Conservation (phyloP, 2,888 invertebrate species). For the Coecobrya sp. region DNA sequence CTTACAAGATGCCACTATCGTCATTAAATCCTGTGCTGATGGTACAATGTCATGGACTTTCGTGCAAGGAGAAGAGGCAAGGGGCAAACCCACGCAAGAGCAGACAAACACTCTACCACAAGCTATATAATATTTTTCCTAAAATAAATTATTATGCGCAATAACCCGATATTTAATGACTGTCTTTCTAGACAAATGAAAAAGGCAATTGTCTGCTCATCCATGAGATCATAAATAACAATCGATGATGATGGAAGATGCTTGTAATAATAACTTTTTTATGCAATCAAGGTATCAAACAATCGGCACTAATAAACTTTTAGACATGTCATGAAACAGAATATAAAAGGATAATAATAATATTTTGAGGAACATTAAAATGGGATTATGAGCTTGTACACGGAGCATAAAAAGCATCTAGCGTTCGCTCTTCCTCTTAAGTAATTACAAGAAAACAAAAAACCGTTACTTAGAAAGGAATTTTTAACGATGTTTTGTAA, state of each 20-base stretch:
- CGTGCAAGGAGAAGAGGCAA: not conserved
- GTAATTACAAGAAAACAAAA: too few relatives aligned
- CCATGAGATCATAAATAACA: not conserved
- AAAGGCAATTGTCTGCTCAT: slow-evolving; percentile 37
- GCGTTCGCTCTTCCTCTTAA: too few relatives aligned
- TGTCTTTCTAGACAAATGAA: slow-evolving; percentile 36
- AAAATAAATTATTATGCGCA: slow-evolving; percentile 3
- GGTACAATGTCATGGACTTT: slow-evolving; percentile 50
- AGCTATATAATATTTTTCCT: not conserved
- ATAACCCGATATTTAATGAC: not conserved
- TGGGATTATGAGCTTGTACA: too few relatives aligned
- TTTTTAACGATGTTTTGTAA: not conserved
- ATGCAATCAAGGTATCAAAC: not conserved
- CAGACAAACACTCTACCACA: not conserved
- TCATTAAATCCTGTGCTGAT: slow-evolving; percentile 19
- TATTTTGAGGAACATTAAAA: not conserved
- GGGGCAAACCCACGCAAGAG: not conserved
- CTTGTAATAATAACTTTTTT: not conserved
- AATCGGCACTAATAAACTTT: not conserved
- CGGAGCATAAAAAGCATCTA: too few relatives aligned
- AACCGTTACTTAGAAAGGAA: not conserved
- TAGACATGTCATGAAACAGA: not conserved
- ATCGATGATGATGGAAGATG: not conserved
- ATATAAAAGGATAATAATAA: not conserved
- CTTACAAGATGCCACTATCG: not conserved